These are phyloP conservation scores for Corythornis madagascariensis DNA, from an alignment of 2,113 vertebrate species.

Conservation along the genomic window DNA sequence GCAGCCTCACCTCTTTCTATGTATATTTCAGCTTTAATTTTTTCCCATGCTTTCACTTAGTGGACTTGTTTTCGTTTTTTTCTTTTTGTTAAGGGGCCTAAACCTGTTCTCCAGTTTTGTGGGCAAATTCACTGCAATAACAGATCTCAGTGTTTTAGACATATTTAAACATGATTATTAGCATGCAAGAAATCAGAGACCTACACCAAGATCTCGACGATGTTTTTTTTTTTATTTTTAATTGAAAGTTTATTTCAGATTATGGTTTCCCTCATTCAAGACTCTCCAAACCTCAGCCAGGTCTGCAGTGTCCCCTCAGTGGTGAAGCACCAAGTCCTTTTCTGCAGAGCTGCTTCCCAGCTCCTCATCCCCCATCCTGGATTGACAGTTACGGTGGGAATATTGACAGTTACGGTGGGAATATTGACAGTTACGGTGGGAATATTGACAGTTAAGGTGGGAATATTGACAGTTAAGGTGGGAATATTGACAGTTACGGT, in stretches of 20 bases:
- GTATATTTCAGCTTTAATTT: constrained; percentile 65
- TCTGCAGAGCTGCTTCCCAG: too few species aligned
- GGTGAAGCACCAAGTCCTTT: not conserved
- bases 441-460: too few species aligned
- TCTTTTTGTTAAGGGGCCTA: not conserved
- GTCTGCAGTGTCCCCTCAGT: not conserved
- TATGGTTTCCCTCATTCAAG: not conserved
- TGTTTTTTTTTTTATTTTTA: not conserved
- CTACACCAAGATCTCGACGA: constrained; percentile 47
- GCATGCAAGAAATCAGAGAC: constrained; percentile 47
- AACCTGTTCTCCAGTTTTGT: constrained; percentile 52
- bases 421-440: too few species aligned
- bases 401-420: too few species aligned
- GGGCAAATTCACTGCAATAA: constrained; percentile 51
- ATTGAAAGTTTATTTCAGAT: not conserved
- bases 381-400: too few species aligned
- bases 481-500: too few species aligned
- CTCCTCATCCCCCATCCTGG: too few species aligned
- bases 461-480: too few species aligned
- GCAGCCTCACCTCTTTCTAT: constrained; percentile 60
- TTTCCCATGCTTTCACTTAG: constrained; percentile 59
- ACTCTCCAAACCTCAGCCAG: not conserved
- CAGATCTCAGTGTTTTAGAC: constrained; percentile 23
- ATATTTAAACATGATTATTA: constrained; percentile 39
- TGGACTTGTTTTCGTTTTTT: not conserved